Evolutionary conservation across 1,140 invertebrate species (phyloP), one percentile per base, ranked within the genome.

Genomic region (Muscidifurax raptorellus): DNA sequence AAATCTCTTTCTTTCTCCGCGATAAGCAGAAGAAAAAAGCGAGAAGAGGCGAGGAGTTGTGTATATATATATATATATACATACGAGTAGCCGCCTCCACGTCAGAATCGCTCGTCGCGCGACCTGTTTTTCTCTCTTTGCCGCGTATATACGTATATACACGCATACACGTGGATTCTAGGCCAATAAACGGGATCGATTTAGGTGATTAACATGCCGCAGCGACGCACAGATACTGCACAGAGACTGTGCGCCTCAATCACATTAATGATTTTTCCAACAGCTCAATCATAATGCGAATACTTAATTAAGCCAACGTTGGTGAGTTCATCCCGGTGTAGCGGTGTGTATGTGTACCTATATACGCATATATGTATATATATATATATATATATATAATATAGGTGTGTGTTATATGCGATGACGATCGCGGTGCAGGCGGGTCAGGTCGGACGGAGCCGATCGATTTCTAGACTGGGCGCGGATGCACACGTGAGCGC

Each of bases 111-210:
- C 10, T 27, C 10, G 15, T 10, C 66, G 71, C 27, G 47, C 67
- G 69, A 75, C 72, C 52, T 44, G 69, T 75, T 82, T 82, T 82
- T 36, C 44, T 25, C 22, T 32, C 71, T 28, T 22, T 18, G n/a
- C n/a, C n/a, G n/a, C n/a, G n/a, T n/a, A n/a, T n/a, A n/a, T n/a
- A n/a, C n/a, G 5, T 6, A 32, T 6, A 5, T 32, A 32, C 71
- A 28, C 4, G 2, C n/a, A n/a, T 22, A 27, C 15, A 7, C 18
- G 10, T 27, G 27, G 7, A 84, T 84, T 84, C 82, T 72, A 79
- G 76, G 76, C 67, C 67, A 84, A 84, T 71, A 84, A 84, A 79
- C 74, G 28, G 44, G 13, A 79, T 71, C 82, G 82, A 59, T 72
- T 79, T 76, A 40, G 40, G 47, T 52, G 75, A 83, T 83, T 83